Base-by-base conservation (phyloP, 2,113 vertebrate species). In the Arothron firmamentum region DNA sequence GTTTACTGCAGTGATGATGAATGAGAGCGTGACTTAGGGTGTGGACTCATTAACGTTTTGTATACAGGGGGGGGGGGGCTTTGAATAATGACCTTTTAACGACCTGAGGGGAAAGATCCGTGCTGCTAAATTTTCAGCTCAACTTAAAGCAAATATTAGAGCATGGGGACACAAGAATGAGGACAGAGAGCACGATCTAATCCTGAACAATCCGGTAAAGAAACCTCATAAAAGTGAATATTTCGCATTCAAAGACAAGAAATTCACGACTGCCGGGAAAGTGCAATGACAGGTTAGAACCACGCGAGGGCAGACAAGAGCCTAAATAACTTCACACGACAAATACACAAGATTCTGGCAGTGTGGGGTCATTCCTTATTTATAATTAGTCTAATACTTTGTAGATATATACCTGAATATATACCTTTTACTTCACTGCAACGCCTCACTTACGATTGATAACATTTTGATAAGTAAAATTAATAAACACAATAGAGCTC, bases 141-240 rank as follows among this genome's bases (percentile, higher is more conserved):
- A 72, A 70, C 28, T 67, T 70, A 72, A 74, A 69, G 59, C 79
- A 82, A 80, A 85, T 71, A 77, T 77, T 77, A 75, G 42, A 58
- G 47, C 16, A 17, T 46, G 59, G 50, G 58, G 54, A 62, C 52
- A 70, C 52, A 59, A 56, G 66, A 72, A 75, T 21, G 67, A 41
- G 18, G 25, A 8, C 48, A 7, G 6, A 20, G 9, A 20, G 34
- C 5, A 51, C 51, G 38, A 48, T 16, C 28, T 17, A 0, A 0
- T 70, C 7, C 55, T 31, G 43, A 9, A 42, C 17, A 23, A 42
- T 34, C 21, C 8, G 34, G 62, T 53, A 23, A 34, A 46, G 47
- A 38, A 47, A 9, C 6, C 14, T 56, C 12, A 28, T 28, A 28
- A 28, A 28, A 28, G 34, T 38, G 34, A 9, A 10, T 38, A 12